A percentile compares a stretch with the other conserved stretches of the same genome.
Evolutionary conservation across 2,797 vertebrate genomes (phyloP).

Genomic region (Erithacus rubecula): DNA sequence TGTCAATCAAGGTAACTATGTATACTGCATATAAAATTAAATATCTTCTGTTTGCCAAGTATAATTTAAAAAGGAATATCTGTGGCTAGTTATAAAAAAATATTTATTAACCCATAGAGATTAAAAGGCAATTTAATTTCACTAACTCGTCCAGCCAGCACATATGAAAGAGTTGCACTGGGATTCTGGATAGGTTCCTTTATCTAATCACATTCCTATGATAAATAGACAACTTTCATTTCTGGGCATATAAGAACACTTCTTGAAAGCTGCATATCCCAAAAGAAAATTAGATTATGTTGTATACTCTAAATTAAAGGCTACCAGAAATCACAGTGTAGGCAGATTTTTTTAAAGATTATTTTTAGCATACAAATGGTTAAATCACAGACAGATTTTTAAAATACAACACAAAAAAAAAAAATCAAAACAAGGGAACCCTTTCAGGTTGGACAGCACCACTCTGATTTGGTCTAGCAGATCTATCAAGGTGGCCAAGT

Average conservation of each 20-base stretch:
- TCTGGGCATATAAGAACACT: slow-evolving; percentile 42
- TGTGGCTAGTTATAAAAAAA: slow-evolving; percentile 50
- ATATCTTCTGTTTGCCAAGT: slow-evolving; percentile 64
- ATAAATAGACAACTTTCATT: slow-evolving; percentile 48
- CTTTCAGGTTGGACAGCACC: neutral
- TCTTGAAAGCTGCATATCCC: slow-evolving; percentile 29
- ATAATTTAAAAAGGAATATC: slow-evolving; percentile 66
- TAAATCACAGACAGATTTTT: neutral
- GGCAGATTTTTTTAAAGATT: neutral
- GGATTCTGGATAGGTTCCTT: neutral
- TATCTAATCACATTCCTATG: slow-evolving; percentile 7
- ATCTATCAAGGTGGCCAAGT: neutral
- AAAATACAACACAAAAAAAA: neutral
- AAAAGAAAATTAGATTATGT: slow-evolving; percentile 21
- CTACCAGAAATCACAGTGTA: slow-evolving; percentile 51
- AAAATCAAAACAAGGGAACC: neutral
- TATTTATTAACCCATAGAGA: slow-evolving; percentile 46
- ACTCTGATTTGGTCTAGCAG: neutral
- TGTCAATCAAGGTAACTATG: slow-evolving; percentile 57
- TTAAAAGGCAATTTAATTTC: slow-evolving; percentile 57
- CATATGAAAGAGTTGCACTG: neutral
- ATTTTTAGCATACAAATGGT: slow-evolving; percentile 15
- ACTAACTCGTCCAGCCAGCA: neutral
- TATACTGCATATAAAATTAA: slow-evolving; percentile 63
- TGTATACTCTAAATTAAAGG: slow-evolving; percentile 32